Conservation (phyloP, 2,888 invertebrate species). For the Coleophora flavipennella region DNA sequence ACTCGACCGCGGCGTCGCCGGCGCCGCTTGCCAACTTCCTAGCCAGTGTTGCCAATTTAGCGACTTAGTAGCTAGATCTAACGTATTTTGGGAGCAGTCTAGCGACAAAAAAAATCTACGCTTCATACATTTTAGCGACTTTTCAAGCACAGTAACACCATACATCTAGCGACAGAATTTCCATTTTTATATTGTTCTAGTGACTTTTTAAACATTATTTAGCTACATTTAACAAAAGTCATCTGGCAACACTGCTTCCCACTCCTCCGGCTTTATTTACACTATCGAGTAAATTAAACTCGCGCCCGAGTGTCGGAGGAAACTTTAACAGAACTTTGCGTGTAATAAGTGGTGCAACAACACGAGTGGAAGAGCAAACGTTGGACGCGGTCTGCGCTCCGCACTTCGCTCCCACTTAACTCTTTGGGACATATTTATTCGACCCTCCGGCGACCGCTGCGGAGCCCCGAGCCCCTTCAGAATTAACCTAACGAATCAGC, state of each 20-base stretch:
- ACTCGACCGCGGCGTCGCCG: slow-evolving; percentile 53
- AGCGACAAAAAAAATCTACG: too few species aligned
- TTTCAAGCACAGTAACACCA: too few species aligned
- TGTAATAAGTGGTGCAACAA: slow-evolving; percentile 75
- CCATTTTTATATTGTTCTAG: too few species aligned
- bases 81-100: too few species aligned
- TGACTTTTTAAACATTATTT: too few species aligned
- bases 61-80: too few species aligned
- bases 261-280: slow-evolving; percentile 71
- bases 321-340: slow-evolving; percentile 72
- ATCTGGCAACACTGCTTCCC: too few species aligned
- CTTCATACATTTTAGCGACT: too few species aligned
- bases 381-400: slow-evolving; percentile 67
- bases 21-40: slow-evolving; percentile 17
- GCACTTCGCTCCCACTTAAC: slow-evolving; percentile 69
- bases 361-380: slow-evolving; percentile 73
- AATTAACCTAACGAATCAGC: slow-evolving; percentile 69
- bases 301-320: slow-evolving; percentile 67
- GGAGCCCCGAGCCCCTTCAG: slow-evolving; percentile 42
- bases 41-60: too few species aligned
- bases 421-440: slow-evolving; percentile 74
- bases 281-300: slow-evolving; percentile 75
- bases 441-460: slow-evolving; percentile 69
- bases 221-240: too few species aligned
- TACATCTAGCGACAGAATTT: too few species aligned